Conservation (phyloP, 2,113 vertebrate genomes). For the Platanista minor region DNA sequence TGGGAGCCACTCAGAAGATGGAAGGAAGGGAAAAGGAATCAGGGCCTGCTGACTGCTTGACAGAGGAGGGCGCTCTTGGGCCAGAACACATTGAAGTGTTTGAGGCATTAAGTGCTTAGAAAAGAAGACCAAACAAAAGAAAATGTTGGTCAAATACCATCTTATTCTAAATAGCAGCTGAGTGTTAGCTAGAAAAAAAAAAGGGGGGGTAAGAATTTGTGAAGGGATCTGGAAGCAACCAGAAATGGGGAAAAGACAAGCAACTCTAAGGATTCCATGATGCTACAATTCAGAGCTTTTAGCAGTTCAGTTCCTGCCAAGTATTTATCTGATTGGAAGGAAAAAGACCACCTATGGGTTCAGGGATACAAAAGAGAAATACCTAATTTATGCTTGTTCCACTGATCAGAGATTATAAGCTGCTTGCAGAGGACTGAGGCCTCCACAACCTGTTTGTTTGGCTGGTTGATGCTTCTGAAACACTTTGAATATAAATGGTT, state of each 20-base stretch:
- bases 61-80: background rate
- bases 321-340: background rate
- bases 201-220: background rate
- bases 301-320: background rate
- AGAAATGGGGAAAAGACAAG: background rate
- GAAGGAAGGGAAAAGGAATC: background rate
- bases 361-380: background rate
- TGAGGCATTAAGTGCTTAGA: background rate
- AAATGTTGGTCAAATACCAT: background rate
- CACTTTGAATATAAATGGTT: background rate
- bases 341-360: background rate
- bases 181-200: background rate
- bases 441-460: background rate
- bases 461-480: background rate
- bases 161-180: background rate
- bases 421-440: background rate
- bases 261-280: background rate
- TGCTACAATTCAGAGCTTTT: background rate
- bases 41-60: background rate
- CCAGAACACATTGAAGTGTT: background rate
- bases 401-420: background rate
- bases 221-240: background rate
- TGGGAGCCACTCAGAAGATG: background rate
- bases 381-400: background rate
- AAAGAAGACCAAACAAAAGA: background rate